phyloP scores from a whole-genome alignment of 1,140 invertebrate species.

The Pogonognathellus flavescens region DNA sequence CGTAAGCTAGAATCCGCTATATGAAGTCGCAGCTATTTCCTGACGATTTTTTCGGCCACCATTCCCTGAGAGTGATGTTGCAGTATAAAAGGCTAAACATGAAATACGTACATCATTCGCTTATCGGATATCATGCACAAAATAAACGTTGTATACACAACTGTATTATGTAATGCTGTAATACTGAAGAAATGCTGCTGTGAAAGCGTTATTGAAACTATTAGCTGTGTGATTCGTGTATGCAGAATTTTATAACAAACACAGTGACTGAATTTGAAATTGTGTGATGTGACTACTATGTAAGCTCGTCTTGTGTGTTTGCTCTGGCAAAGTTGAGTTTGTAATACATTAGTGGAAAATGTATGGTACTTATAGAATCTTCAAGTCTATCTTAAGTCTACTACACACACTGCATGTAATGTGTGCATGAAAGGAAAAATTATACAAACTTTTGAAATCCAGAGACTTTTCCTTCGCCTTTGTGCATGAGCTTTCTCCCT shows the following conservation, averaged over 20 bases:
- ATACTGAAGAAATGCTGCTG: too few species aligned
- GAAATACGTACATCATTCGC: too few species aligned
- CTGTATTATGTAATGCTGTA: too few species aligned
- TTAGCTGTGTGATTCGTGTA: not conserved
- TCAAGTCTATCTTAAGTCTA: conserved; percentile 19
- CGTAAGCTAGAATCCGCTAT: not conserved
- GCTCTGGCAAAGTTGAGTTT: conserved; percentile 24
- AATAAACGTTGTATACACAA: too few species aligned
- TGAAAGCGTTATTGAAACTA: too few species aligned
- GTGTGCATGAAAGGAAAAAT: conserved; percentile 30
- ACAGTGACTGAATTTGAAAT: not conserved
- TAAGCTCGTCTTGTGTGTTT: not conserved
- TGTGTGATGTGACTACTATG: not conserved
- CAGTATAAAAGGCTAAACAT: too few species aligned
- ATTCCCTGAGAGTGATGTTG: conserved; percentile 7
- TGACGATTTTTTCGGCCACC: not conserved
- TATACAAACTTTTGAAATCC: conserved; percentile 49
- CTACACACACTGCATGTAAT: conserved; percentile 36
- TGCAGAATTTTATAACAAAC: not conserved
- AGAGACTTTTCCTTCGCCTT: conserved; percentile 42
- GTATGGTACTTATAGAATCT: conserved; percentile 23
- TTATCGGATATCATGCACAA: too few species aligned
- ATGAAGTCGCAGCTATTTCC: not conserved
- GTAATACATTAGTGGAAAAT: conserved; percentile 30
- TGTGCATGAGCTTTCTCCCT: conserved; percentile 34